Base-by-base conservation (phyloP, 2,797 vertebrate genomes). In the Brachyalestes nurse region DNA sequence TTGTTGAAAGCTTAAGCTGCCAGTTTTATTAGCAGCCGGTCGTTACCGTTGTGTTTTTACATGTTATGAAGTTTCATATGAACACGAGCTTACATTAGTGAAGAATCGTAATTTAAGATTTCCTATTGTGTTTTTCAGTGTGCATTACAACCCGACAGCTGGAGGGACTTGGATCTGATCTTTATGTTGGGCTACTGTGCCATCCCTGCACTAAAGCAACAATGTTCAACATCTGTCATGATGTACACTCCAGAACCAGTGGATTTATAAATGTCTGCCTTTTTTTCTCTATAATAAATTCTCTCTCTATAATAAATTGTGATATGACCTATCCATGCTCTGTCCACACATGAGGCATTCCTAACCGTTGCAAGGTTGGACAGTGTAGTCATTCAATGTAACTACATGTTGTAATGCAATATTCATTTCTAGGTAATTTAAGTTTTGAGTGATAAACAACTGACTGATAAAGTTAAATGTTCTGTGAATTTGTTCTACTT, bases 161-260 rank as follows among this genome's bases (percentile, higher is more conserved):
- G 45, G 25, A 51, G 8, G 23, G 21, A 10, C 53, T 55, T 65
- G 87, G 79, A 84, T 42, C 75, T 86, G 77, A 83, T 85, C 86
- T 79, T 83, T 86, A 83, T 82, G 85, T 60, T 0, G 0, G 81
- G 86, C 45, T 4, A 64, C 77, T 77, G 71, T 86, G 83, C 78
- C 40, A 79, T 90, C 89, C 83, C 85, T 82, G 74, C 62, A 87
- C 82, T 80, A 78, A 88, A 88, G 78, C 58, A 28, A 25, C 60
- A 85, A 79, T 77, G 89, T 87, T 88, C 84, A 91, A 84, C 87
- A 90, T 91, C 87, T 90, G 87, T 84, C 83, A 65, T 85, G 86
- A 73, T 82, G 85, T 47, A 23, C 9, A 61, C 60, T 61, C 10
- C 25, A 28, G 23, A 2, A 61, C 42, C 12, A 45, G 45, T 12